Evolutionary conservation across 2,113 vertebrate species (phyloP), one percentile per base, ranked within the genome.

Genomic region (Hiodon tergisus): DNA sequence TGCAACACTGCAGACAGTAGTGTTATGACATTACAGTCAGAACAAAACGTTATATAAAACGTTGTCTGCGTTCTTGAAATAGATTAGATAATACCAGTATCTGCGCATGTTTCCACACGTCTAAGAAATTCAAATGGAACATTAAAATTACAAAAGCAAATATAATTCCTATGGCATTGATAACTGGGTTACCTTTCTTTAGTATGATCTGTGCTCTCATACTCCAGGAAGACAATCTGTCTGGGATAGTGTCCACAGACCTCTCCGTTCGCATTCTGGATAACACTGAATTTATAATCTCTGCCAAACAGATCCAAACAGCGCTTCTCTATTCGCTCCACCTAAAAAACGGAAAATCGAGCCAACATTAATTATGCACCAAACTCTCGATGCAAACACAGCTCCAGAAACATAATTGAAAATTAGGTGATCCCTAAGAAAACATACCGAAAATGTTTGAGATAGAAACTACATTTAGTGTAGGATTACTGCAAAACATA

Each of bases 181-280:
- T 11, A 60, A 67, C 46, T 0, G 54, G 66, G 54, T 85, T 92
- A 98, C 97, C 90, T 90, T 81, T 96, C 92, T 85, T 92, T 95
- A 76, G 92, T 90, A 48, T 86, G 84, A 4, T 93, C 93, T 2
- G 87, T 85, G 77, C 90, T 91, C 81, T 98, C 94, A 17, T 97
- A 95, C 85, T 99, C 96, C 88, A 98, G 85, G 71, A 94, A 92
- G 67, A 98, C 94, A 4, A 99, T 98, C 82, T 96, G 92, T n/a
- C 93, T 91, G 3, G 97, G 97, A 80, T 99, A 99, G 86, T 98
- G 96, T 13, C 95, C 94, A 73, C 97, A 98, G 78, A 98, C 85
- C 78, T 98, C 96, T 51, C 97, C 97, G 16, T 94, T 96, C 73
- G 88, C 61, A 74, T 99, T 98, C 17, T 94, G 85, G 83, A 98